phyloP scores from a whole-genome alignment of 2,113 vertebrate genomes.

The Microtus ochrogaster region DNA sequence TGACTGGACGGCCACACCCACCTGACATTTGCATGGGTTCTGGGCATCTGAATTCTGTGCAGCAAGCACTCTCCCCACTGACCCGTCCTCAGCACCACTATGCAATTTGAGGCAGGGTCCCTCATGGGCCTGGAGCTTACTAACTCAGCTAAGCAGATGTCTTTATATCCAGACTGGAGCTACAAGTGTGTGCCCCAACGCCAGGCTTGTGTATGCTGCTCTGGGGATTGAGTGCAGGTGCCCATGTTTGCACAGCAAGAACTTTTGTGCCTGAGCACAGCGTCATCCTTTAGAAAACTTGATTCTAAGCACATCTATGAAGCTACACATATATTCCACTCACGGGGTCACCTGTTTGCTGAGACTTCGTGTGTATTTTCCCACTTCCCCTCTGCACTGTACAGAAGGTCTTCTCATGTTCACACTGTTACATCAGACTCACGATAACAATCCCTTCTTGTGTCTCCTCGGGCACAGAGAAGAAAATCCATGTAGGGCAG shows the following conservation, averaged over 20 bases:
- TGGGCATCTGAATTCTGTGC: background rate
- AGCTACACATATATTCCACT: background rate
- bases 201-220: rapidly evolving
- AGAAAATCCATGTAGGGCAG: background rate
- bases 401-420: background rate
- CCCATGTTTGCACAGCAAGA: background rate
- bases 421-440: background rate
- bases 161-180: background rate
- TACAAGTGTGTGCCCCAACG: background rate
- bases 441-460: background rate
- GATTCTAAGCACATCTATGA: background rate
- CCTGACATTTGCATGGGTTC: background rate
- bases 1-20: background rate
- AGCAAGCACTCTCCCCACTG: too few species aligned
- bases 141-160: background rate
- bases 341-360: background rate
- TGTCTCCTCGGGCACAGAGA: background rate
- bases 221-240: background rate
- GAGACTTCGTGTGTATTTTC: background rate
- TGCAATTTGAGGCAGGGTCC: background rate
- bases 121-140: background rate
- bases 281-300: background rate
- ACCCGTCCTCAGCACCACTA: background rate
- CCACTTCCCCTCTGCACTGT: background rate
- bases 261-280: background rate